phyloP scores from a whole-genome alignment of 1,140 invertebrate species.

The Diachasma alloeum region DNA sequence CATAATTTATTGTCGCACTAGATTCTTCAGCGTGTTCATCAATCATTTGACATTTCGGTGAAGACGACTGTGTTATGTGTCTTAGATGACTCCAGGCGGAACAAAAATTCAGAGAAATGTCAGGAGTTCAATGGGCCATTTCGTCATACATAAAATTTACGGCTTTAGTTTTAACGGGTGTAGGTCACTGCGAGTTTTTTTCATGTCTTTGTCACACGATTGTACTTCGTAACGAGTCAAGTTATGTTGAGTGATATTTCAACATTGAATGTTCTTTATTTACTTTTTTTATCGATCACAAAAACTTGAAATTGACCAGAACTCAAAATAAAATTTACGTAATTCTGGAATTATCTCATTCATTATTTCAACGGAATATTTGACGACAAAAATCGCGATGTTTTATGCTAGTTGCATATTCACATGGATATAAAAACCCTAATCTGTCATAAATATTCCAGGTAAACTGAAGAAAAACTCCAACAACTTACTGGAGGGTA shows the following conservation, averaged over 20 bases:
- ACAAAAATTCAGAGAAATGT: not conserved
- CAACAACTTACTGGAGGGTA: conserved; percentile 59
- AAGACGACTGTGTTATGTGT: not conserved
- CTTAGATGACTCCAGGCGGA: not conserved
- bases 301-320: no score
- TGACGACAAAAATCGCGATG: no score
- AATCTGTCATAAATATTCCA: conserved; percentile 37
- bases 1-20: not conserved
- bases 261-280: not conserved
- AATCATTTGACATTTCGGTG: not conserved
- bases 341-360: no score
- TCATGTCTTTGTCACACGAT: not conserved
- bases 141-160: not conserved
- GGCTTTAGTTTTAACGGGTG: not conserved
- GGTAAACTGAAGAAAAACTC: conserved; percentile 59
- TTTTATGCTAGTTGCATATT: not conserved
- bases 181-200: not conserved
- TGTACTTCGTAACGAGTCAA: not conserved
- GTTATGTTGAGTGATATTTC: not conserved
- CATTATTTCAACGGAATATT: no score
- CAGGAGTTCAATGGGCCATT: not conserved
- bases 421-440: not conserved
- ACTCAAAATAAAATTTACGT: no score
- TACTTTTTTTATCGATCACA: no score
- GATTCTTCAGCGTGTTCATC: not conserved